Base-by-base conservation (phyloP, 1,140 invertebrate species). In the Nymphalis io region DNA sequence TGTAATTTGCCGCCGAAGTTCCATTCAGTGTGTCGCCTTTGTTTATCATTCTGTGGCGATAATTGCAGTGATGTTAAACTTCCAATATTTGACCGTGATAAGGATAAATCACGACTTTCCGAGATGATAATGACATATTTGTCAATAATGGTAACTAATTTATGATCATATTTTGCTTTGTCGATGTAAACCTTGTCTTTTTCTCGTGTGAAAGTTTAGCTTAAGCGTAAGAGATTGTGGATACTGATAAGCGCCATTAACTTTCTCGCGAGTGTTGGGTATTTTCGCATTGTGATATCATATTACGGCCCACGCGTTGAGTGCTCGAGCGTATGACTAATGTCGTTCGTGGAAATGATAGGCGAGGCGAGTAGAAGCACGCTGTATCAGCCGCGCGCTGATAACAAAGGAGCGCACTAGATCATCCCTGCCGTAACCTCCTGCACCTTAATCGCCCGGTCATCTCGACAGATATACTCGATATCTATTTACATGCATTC, bases 1-100 rank as follows among this genome's bases (percentile, higher is more conserved):
- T 93, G 93, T 93, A 93, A 93, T 93, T 93, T 93, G 92, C 93
- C 93, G 92, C 93, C 93, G 92, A 93, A 93, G 92, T 93, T 93
- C 92, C 93, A 94, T 93, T 93, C 93, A 90, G 92, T 94, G 91
- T 94, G 93, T 93, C 93, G 93, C 90, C 93, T 94, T 93, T 94
- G 93, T 92, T 92, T 92, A 92, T 92, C 91, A 91, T 92, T 92
- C 87, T 92, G 90, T 92, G 91, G 89, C 89, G 88, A 91, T 90
- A 92, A 90, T 91, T 92, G 90, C 91, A 93, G 90, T 91, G 92
- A 92, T 92, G 92, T 93, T 90, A 93, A 92, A 92, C 87, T 92
- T 83, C 92, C 90, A 91, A 93, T 93, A 88, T 93, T 93, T 81
- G 92, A 92, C 76, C 88, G 90, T 91, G 91, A 92, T 92, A 92